Percentiles rank a stretch among this genome's conserved stretches.
phyloP scores from a whole-genome alignment of 2,797 vertebrate genomes.

The Syncerus caffer region DNA sequence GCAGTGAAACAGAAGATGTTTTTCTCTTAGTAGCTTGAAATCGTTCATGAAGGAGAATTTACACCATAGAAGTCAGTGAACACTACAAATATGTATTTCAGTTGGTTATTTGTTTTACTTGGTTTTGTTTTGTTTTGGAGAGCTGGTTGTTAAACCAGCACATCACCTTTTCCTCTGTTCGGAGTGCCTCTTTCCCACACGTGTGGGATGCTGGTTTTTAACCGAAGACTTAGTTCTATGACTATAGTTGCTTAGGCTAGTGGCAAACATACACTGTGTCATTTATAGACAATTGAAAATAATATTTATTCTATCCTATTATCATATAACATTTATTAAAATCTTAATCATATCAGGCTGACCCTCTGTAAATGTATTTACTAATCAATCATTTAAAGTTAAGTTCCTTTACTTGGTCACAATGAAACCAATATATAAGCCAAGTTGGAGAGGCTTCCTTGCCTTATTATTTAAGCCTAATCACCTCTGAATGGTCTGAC shows the following conservation, averaged over 20 bases:
- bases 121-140: background rate
- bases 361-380: background rate
- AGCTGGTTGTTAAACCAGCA: background rate
- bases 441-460: background rate
- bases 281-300: constrained; percentile 8
- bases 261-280: background rate
- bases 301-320: background rate
- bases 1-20: background rate
- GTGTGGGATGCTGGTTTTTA: background rate
- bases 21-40: background rate
- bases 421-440: background rate
- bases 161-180: background rate
- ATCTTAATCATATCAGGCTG: background rate
- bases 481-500: background rate
- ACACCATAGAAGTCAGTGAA: background rate
- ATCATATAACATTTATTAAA: background rate
- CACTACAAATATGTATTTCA: background rate
- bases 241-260: background rate
- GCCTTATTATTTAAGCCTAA: background rate
- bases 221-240: background rate
- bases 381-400: background rate
- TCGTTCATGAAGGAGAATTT: background rate
- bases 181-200: background rate
- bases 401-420: background rate
- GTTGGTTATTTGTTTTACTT: background rate